Evolutionary conservation across 2,888 invertebrate genomes (phyloP), one percentile per base, ranked within the genome.

Genomic region (Kuschelorhynchus macadamiae): DNA sequence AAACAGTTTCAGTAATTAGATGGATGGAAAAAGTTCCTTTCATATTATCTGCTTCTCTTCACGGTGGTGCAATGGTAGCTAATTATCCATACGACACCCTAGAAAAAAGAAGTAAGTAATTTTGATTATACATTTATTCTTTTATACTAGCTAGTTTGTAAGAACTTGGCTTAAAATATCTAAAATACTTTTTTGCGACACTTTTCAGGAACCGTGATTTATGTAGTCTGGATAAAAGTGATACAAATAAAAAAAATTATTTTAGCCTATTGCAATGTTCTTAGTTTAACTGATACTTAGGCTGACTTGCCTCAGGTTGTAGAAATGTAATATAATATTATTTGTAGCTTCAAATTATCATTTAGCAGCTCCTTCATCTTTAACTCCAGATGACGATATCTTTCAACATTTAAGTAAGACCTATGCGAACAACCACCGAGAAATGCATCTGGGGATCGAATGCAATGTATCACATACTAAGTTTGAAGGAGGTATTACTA

Each of bases 31-130:
- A 84, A 14, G 81, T 82, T 12, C 86, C 86, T 39, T 91, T 91
- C 79, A 85, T 90, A 3, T 80, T 91, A 32, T 90, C 90, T 0
- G 89, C 88, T 16, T 87, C 88, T 72, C 81, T 91, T 30, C 90
- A 91, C 75, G 89, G 89, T 4, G 91, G 91, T 2, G 88, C 89
- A 1, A 76, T 91, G 62, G 90, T 91, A 8, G 91, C 88, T 21
- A 90, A 89, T 79, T 92, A 91, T 80, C 91, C 92, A 0, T 91
- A 85, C 76, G 91, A 92, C 78, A 87, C 87, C 73, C 82, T 84
- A 7, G 83, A 83, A 69, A 76, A 77, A 67, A 70, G 74, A 65
- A 74, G 85, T 85, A 77, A 79, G 81, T 75, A 18, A 33, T 52
- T 25, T n/a, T 47, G 21, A 12, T 42, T n/a, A 30, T 21, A 16